Percentiles rank a stretch among this genome's conserved stretches.
These are phyloP conservation scores for Elephantulus edwardii DNA, from an alignment of 2,113 vertebrate species.

Conservation along the genomic window DNA sequence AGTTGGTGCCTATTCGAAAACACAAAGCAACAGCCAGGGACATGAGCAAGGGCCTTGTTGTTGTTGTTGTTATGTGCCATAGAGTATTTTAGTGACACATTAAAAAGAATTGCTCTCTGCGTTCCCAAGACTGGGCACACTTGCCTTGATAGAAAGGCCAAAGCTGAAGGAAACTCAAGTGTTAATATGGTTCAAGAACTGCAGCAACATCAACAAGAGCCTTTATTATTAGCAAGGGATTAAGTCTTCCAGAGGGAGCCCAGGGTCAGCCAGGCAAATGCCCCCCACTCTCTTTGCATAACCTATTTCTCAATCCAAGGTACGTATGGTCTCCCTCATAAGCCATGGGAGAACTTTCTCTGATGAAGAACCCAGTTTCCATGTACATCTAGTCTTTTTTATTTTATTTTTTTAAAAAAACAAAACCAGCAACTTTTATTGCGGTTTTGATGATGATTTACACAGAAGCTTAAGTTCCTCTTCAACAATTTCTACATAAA, in stretches of 20 bases:
- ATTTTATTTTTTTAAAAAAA: background rate
- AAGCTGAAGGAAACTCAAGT: background rate
- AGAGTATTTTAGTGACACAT: background rate
- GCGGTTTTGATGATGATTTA: background rate
- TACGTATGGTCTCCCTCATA: background rate
- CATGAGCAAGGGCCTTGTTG: too few relatives aligned
- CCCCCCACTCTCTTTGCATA: background rate
- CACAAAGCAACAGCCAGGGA: too few relatives aligned
- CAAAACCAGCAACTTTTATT: too few relatives aligned
- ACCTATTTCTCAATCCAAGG: background rate
- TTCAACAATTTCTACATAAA: background rate
- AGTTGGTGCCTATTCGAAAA: too few relatives aligned
- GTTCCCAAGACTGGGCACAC: background rate
- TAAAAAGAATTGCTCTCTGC: background rate
- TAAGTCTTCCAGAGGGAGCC: background rate
- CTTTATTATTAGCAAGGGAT: background rate
- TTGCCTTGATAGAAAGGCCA: background rate
- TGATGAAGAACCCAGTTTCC: background rate
- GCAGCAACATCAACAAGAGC: background rate
- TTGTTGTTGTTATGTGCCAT: too few relatives aligned
- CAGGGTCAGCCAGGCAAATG: background rate
- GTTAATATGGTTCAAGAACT: background rate
- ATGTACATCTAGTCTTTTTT: background rate
- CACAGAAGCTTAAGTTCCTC: background rate
- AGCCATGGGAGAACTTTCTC: background rate